These are phyloP conservation scores for Sympetrum striolatum DNA, from an alignment of 2,888 invertebrate species.

Conservation along the genomic window DNA sequence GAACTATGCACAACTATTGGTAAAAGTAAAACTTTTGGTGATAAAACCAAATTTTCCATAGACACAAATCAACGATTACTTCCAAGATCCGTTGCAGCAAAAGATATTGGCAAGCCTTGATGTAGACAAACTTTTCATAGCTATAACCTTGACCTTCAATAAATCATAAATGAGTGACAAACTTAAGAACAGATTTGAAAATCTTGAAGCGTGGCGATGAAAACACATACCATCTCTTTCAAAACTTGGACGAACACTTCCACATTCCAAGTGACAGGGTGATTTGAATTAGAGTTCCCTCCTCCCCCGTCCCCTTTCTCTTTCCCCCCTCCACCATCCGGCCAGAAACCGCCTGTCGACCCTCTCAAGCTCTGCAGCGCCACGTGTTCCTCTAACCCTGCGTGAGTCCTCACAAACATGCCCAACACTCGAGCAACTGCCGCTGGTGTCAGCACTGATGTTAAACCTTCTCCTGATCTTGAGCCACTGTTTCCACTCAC, in stretches of 20 bases:
- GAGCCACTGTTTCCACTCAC: slow-evolving; percentile 17
- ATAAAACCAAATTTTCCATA: too few species aligned
- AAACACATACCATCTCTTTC: slow-evolving; percentile 75
- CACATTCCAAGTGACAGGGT: slow-evolving; percentile 82
- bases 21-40: too few species aligned
- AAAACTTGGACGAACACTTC: slow-evolving; percentile 93
- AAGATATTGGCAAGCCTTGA: too few species aligned
- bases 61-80: too few species aligned
- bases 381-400: slow-evolving; percentile 70
- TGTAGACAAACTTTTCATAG: too few species aligned
- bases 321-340: slow-evolving; percentile 49
- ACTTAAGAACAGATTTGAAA: not conserved
- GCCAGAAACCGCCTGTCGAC: slow-evolving; percentile 51
- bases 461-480: slow-evolving; percentile 9
- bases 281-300: slow-evolving; percentile 49
- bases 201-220: not conserved
- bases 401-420: slow-evolving; percentile 85
- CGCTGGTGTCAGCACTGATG: slow-evolving; percentile 69
- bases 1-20: too few species aligned
- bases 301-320: slow-evolving; percentile 48
- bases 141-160: too few species aligned
- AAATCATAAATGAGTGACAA: too few species aligned
- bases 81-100: too few species aligned
- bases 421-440: slow-evolving; percentile 85
- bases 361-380: slow-evolving; percentile 51